These are phyloP conservation scores for Mormyrus iriodes DNA, from an alignment of 2,113 vertebrate genomes.

Conservation along the genomic window DNA sequence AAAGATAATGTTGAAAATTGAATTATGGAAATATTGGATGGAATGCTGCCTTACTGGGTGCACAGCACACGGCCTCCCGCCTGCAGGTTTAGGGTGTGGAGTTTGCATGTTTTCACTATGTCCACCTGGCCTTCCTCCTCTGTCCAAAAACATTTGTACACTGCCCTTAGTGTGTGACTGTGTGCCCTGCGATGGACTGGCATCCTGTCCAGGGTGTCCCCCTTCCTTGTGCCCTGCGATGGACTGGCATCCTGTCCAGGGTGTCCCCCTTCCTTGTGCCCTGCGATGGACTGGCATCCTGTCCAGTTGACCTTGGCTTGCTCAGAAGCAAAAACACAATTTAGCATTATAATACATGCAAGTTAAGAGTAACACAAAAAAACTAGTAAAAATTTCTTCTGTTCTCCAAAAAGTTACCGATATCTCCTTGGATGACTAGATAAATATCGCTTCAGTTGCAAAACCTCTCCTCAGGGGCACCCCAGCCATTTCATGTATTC, in stretches of 20 bases:
- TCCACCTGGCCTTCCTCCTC: not conserved
- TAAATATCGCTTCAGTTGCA: too few species aligned
- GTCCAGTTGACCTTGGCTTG: not conserved
- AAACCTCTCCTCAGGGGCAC: too few species aligned
- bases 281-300: not conserved
- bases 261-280: too few species aligned
- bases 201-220: not conserved
- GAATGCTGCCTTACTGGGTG: not conserved
- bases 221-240: not conserved
- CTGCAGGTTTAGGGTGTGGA: not conserved
- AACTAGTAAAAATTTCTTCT: too few species aligned
- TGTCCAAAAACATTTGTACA: not conserved
- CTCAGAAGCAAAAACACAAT: too few species aligned
- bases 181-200: not conserved
- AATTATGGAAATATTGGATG: not conserved
- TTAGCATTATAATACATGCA: too few species aligned
- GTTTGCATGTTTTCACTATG: not conserved
- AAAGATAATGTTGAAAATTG: not conserved
- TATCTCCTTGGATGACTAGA: too few species aligned
- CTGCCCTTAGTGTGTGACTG: not conserved
- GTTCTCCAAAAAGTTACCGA: too few species aligned
- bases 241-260: too few species aligned
- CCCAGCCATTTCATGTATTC: too few species aligned
- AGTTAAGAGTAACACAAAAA: too few species aligned
- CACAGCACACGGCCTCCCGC: not conserved